Conservation (phyloP, 2,888 invertebrate species). For the Orchesella flavescens region DNA sequence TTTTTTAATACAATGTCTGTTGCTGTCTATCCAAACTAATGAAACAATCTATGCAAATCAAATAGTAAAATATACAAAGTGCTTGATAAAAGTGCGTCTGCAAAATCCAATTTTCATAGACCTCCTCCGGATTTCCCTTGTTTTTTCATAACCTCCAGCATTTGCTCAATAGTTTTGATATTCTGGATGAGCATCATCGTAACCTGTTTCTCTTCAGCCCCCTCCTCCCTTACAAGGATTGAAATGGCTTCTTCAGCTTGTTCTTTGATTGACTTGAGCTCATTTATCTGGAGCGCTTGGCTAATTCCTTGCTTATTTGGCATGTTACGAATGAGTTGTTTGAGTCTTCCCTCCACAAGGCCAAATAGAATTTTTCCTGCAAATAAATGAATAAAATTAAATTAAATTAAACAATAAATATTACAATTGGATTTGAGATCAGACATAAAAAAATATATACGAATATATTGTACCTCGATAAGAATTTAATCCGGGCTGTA, state of each 20-base stretch:
- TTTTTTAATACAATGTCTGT: no score
- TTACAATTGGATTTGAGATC: neutral
- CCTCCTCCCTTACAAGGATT: constrained; percentile 46
- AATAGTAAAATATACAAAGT: no score
- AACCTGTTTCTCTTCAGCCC: constrained; percentile 50
- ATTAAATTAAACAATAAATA: neutral
- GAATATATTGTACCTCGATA: constrained; percentile 65
- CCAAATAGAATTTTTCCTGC: constrained; percentile 69
- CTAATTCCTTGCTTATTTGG: constrained; percentile 35
- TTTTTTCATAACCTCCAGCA: constrained; percentile 52
- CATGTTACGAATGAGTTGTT: constrained; percentile 56
- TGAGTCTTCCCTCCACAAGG: constrained; percentile 66
- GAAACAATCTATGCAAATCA: no score
- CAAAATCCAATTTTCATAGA: constrained; percentile 6
- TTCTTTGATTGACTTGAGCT: constrained; percentile 37
- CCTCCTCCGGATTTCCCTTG: constrained; percentile 6
- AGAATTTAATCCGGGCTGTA: constrained; percentile 68
- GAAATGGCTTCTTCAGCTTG: constrained; percentile 56
- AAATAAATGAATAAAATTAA: constrained; percentile 20
- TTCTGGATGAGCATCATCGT: constrained; percentile 47
- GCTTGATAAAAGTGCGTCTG: no score
- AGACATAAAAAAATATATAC: neutral
- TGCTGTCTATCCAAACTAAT: no score
- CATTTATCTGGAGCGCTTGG: constrained; percentile 42
- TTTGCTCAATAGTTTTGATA: constrained; percentile 49